A percentile compares a stretch with the other conserved stretches of the same genome.
Conservation (phyloP, 1,140 invertebrate species). For the Hypsibius dujardini region DNA sequence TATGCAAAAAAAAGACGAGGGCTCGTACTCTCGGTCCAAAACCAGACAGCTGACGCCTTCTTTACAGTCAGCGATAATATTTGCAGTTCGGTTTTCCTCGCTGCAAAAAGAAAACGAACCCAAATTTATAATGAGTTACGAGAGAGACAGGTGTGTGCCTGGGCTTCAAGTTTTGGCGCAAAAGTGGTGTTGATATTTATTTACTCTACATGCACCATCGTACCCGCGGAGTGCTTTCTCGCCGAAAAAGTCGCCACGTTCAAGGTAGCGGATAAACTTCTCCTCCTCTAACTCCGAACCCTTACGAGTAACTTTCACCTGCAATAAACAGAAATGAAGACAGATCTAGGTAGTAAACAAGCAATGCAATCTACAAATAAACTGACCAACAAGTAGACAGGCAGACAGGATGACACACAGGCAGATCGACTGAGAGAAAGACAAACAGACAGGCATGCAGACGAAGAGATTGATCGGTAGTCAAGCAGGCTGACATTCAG, state of each 20-base stretch:
- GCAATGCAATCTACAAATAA: conserved; percentile 16
- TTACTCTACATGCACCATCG: conserved; percentile 30
- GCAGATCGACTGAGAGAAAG: no score
- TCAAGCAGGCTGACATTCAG: no score
- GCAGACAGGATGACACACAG: no score
- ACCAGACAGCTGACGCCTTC: conserved; percentile 88
- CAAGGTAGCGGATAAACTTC: conserved; percentile 67
- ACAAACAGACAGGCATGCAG: no score
- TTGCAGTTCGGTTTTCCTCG: conserved; percentile 91
- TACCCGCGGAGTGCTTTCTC: conserved; percentile 90
- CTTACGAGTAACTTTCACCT: conserved; percentile 77
- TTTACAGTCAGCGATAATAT: conserved; percentile 85
- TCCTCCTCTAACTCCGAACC: conserved; percentile 45
- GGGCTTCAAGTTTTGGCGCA: no score
- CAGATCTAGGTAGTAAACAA: conserved; percentile 14
- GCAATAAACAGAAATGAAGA: conserved; percentile 23
- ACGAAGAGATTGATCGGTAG: no score
- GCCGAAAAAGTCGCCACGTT: conserved; percentile 88
- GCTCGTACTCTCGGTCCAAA: conserved; percentile 68
- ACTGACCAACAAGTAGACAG: no score
- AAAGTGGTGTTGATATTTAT: no score
- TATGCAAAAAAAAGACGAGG: no score
- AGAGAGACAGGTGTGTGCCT: no score
- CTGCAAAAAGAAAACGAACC: conserved; percentile 45
- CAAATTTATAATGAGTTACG: no score